phyloP scores from a whole-genome alignment of 1,140 invertebrate species.

The Drosophila jambulina region DNA sequence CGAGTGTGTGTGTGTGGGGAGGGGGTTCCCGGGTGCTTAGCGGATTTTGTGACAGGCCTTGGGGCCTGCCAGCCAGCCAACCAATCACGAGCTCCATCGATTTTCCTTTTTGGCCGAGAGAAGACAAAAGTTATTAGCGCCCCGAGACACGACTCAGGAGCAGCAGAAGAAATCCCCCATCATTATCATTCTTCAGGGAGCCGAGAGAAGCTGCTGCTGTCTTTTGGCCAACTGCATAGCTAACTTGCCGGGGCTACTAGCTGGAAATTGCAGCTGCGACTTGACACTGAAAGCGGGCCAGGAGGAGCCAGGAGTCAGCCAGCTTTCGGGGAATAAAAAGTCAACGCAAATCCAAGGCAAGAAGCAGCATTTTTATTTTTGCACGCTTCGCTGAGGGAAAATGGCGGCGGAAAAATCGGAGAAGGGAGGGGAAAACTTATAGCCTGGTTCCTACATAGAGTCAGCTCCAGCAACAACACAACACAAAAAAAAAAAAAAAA shows the following conservation, averaged over 20 bases:
- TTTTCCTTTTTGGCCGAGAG: constrained; percentile 28
- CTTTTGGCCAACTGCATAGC: constrained; percentile 23
- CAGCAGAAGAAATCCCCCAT: constrained; percentile 5
- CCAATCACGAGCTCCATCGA: constrained; percentile 57
- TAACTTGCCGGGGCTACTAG: constrained; percentile 5
- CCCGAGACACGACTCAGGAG: background rate
- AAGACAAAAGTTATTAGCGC: constrained; percentile 61
- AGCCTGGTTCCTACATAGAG: constrained; percentile 24
- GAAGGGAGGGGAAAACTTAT: background rate
- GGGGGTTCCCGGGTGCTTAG: constrained; percentile 37
- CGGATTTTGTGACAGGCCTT: constrained; percentile 51
- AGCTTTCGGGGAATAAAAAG: constrained; percentile 12
- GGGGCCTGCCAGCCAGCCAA: constrained; percentile 12
- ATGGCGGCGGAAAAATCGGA: constrained; percentile 7
- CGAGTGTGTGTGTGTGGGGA: constrained; percentile 20
- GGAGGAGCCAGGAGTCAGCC: background rate
- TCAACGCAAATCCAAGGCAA: constrained; percentile 42
- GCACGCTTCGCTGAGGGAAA: constrained; percentile 33
- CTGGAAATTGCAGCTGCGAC: constrained; percentile 25
- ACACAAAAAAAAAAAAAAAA: constrained; percentile 1
- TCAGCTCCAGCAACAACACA: background rate
- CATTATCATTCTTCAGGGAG: constrained; percentile 23
- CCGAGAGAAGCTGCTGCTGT: background rate
- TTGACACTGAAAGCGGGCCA: constrained; percentile 3
- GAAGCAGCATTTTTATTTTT: constrained; percentile 32